Conservation (phyloP, 1,140 invertebrate genomes). For the Lasioglossum baleicum region DNA sequence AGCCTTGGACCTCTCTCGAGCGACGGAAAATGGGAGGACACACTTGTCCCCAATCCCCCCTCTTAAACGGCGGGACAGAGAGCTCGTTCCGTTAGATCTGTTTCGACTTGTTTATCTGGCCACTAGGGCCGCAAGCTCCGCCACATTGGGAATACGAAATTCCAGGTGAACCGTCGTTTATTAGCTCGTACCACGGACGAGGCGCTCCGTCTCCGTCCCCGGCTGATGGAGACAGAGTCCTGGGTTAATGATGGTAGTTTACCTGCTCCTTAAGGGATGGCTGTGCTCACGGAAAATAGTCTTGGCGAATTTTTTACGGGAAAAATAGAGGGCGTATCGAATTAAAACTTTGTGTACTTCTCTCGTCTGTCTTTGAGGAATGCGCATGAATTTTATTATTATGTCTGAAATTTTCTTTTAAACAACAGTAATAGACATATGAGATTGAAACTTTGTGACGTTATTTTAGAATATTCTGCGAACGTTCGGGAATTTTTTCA, state of each 20-base stretch:
- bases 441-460: too few species aligned
- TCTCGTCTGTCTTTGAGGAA: background rate
- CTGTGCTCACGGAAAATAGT: background rate
- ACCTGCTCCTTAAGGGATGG: too few species aligned
- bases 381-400: background rate
- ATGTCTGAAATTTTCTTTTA: too few species aligned
- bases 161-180: constrained; percentile 1
- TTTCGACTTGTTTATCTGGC: constrained; percentile 27
- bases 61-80: constrained; percentile 5
- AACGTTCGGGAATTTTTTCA: too few species aligned
- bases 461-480: too few species aligned
- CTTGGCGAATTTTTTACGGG: background rate
- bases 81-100: background rate
- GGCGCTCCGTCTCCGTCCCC: background rate
- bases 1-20: constrained; percentile 16
- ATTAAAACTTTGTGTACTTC: background rate
- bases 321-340: background rate
- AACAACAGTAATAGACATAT: too few species aligned
- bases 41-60: constrained; percentile 41
- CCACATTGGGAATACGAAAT: background rate
- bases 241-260: background rate
- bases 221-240: background rate
- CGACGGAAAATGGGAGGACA: constrained; percentile 17
- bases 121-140: too few species aligned
- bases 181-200: constrained; percentile 2